Percentiles rank a stretch among this genome's conserved stretches.
Evolutionary conservation across 2,113 vertebrate genomes (phyloP).

Genomic region (Eulemur rufifrons): DNA sequence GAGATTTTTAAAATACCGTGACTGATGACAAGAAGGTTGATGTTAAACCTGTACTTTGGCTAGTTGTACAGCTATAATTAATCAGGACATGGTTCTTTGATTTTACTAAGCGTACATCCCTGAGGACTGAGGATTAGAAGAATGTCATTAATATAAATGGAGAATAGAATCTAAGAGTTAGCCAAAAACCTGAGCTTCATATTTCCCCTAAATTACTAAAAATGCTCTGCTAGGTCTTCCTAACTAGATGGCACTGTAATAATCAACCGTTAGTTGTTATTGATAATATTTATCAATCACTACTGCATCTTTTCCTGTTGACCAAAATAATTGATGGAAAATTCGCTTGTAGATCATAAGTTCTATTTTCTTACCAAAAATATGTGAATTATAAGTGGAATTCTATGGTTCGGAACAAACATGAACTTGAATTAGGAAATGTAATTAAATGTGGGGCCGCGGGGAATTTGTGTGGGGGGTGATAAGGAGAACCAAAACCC

Average conservation of each 20-base stretch:
- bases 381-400: conserved; percentile 44
- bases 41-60: conserved; percentile 13
- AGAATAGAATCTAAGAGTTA: neutral
- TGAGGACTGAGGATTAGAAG: conserved; percentile 50
- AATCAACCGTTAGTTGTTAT: neutral
- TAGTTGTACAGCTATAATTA: conserved; percentile 50
- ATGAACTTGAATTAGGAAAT: conserved; percentile 47
- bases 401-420: conserved; percentile 42
- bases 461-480: neutral
- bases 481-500: neutral
- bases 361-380: conserved; percentile 50
- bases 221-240: neutral
- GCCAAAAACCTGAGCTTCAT: neutral
- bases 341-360: neutral
- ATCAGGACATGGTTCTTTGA: neutral
- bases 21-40: conserved; percentile 33
- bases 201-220: neutral
- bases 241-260: neutral
- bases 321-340: conserved; percentile 50
- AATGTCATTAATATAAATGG: neutral
- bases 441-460: conserved; percentile 26
- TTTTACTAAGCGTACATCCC: conserved; percentile 39
- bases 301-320: conserved; percentile 31
- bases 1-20: conserved; percentile 58
- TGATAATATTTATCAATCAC: neutral